These are phyloP conservation scores for Actinostola sp. DNA, from an alignment of 92 coral and sea anemone genomes.

Conservation along the genomic window DNA sequence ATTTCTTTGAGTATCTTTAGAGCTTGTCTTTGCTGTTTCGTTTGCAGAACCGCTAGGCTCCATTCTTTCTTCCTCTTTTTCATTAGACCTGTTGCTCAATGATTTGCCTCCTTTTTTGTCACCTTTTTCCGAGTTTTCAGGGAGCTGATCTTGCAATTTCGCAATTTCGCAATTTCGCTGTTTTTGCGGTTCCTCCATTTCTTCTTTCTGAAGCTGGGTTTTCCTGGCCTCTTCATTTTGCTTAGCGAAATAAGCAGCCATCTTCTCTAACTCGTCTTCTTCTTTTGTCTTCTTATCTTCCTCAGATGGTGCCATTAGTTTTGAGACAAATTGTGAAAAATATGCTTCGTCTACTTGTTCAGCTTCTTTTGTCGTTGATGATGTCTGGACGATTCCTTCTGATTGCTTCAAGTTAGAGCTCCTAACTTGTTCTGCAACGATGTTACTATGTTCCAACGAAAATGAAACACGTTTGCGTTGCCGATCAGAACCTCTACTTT, in stretches of 20 bases:
- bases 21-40: neutral
- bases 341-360: constrained; percentile 9
- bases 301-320: constrained; percentile 9
- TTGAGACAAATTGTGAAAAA: constrained; percentile 20
- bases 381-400: neutral
- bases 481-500: constrained; percentile 18
- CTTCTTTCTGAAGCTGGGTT: constrained; percentile 6
- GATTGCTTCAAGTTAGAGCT: neutral
- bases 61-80: too few relatives aligned
- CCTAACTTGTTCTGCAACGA: neutral
- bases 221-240: constrained; percentile 35
- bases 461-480: constrained; percentile 24
- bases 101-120: too few relatives aligned
- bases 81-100: too few relatives aligned
- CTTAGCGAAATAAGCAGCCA: constrained; percentile 19
- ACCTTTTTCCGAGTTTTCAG: too few relatives aligned
- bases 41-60: too few relatives aligned
- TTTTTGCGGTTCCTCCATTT: neutral
- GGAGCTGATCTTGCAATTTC: too few relatives aligned
- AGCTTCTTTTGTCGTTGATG: neutral
- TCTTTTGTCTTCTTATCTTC: constrained; percentile 4
- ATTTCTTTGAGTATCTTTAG: neutral
- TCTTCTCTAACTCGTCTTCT: constrained; percentile 17
- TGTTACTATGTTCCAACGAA: constrained; percentile 9
- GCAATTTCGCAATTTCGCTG: too few relatives aligned